Conservation (phyloP, 2,888 invertebrate species). For the Ophion slaviceki region DNA sequence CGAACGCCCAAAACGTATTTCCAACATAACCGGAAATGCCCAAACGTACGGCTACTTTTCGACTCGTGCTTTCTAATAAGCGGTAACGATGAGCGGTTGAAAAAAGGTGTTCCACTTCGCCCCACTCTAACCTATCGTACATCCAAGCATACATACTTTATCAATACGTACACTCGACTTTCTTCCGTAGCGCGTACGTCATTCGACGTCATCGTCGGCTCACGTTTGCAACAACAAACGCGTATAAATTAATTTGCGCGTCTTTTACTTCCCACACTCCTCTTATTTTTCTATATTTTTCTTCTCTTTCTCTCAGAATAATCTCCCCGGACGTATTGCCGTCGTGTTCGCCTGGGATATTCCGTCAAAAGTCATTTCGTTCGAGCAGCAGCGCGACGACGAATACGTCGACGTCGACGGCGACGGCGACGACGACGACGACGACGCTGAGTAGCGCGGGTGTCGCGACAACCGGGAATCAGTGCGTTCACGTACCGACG, state of each 20-base stretch:
- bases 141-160: neutral
- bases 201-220: conserved; percentile 37
- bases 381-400: conserved; percentile 64
- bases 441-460: conserved; percentile 82
- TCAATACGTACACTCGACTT: conserved; percentile 7
- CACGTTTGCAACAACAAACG: conserved; percentile 14
- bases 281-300: conserved; percentile 12
- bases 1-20: neutral
- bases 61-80: neutral
- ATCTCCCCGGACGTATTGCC: conserved; percentile 87
- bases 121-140: neutral
- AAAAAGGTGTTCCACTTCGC: neutral
- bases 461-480: conserved; percentile 71
- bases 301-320: conserved; percentile 83
- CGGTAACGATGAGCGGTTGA: neutral
- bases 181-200: conserved; percentile 21
- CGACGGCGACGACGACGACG: conserved; percentile 61
- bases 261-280: neutral
- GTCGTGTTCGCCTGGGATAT: conserved; percentile 86
- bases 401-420: conserved; percentile 30
- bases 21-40: neutral
- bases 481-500: conserved; percentile 64
- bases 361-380: conserved; percentile 85
- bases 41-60: neutral
- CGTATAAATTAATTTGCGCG: neutral